Evolutionary conservation across 2,888 invertebrate genomes (phyloP).

Genomic region (Drosophila incognita): DNA sequence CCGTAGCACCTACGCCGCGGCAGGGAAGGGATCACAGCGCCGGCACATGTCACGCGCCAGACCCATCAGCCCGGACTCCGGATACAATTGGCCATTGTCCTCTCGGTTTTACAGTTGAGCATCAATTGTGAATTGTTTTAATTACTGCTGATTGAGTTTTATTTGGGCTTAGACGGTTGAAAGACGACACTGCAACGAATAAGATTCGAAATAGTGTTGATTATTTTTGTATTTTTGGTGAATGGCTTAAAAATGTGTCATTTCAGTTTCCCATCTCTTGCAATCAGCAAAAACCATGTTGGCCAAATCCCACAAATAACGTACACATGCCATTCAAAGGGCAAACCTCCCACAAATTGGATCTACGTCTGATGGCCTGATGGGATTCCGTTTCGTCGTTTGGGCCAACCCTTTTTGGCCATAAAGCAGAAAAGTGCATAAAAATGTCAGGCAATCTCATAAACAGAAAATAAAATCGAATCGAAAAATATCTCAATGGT

Average conservation of each 20-base stretch:
- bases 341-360: conserved; percentile 26
- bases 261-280: not conserved
- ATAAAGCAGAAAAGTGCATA: conserved; percentile 65
- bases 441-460: conserved; percentile 77
- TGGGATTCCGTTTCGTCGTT: conserved; percentile 11
- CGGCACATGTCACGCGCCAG: conserved; percentile 47
- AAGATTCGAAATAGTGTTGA: not conserved
- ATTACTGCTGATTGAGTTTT: conserved; percentile 73
- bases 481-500: conserved; percentile 30
- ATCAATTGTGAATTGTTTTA: conserved; percentile 63
- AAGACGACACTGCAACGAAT: not conserved
- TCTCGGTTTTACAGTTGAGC: conserved; percentile 40
- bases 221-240: not conserved
- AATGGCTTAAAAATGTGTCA: not conserved
- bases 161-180: conserved; percentile 34
- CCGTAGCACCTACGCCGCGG: conserved; percentile 52
- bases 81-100: conserved; percentile 64
- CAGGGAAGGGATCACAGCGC: not conserved
- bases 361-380: conserved; percentile 23
- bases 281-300: conserved; percentile 4
- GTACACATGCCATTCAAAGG: conserved; percentile 15
- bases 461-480: conserved; percentile 80
- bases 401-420: conserved; percentile 53
- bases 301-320: conserved; percentile 28
- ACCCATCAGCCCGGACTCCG: not conserved